These are phyloP conservation scores for Aptenodytes forsteri DNA, from an alignment of 2,113 vertebrate species.

Conservation along the genomic window DNA sequence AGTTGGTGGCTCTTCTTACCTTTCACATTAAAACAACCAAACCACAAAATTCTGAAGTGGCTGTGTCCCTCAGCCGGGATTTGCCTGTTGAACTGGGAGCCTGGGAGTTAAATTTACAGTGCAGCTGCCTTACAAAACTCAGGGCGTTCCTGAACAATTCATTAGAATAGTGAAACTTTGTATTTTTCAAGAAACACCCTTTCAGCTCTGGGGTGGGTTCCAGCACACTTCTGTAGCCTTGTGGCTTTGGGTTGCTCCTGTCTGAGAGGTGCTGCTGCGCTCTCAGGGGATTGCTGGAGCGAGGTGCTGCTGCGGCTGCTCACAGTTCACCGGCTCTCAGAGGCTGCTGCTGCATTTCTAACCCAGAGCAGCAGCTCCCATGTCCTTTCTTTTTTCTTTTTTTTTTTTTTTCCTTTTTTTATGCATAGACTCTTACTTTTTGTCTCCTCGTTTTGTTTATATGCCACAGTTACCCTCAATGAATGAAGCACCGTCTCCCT, in stretches of 20 bases:
- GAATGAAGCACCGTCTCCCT: background rate
- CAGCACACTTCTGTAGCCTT: background rate
- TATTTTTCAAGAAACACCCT: fast-evolving
- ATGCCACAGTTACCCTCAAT: background rate
- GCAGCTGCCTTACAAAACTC: background rate
- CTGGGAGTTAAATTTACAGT: background rate
- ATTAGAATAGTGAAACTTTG: no score
- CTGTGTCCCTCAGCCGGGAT: background rate
- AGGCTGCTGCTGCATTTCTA: background rate
- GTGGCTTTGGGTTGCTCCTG: no score
- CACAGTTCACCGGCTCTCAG: background rate
- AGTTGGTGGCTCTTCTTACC: background rate
- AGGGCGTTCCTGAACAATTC: background rate
- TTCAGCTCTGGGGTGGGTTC: background rate
- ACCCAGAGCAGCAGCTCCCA: background rate
- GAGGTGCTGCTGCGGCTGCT: background rate
- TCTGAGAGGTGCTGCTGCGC: background rate
- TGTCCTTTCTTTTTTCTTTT: no score
- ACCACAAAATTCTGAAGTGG: background rate
- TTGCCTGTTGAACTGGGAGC: background rate
- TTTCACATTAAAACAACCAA: background rate
- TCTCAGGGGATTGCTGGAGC: background rate
- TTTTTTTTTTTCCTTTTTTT: background rate
- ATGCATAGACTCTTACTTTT: background rate
- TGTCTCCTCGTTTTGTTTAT: background rate